Evolutionary conservation across 2,797 vertebrate species (phyloP).

Genomic region (Percopsis omiscomaycus): DNA sequence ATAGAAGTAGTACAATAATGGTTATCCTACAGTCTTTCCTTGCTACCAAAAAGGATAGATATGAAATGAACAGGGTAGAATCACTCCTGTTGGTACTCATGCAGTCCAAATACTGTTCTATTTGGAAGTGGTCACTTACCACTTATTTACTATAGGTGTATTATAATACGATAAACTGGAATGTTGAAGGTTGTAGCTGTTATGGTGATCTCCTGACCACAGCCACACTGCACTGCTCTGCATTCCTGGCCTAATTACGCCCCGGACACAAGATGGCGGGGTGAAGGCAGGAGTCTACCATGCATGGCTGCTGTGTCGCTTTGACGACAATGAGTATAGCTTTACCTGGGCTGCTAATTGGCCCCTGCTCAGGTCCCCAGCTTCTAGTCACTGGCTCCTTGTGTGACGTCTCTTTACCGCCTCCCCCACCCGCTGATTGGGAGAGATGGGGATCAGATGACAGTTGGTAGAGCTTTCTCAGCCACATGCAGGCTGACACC

Average conservation of each 20-base stretch:
- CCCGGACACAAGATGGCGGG: conserved; percentile 52
- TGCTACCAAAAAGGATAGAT: too few species aligned
- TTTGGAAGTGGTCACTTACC: too few species aligned
- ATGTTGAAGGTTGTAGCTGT: conserved; percentile 17
- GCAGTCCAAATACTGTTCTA: too few species aligned
- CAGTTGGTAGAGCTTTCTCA: conserved; percentile 79
- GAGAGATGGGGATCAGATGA: conserved; percentile 69
- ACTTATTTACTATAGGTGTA: too few species aligned
- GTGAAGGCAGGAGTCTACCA: conserved; percentile 63
- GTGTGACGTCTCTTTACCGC: conserved; percentile 45
- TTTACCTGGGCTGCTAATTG: conserved; percentile 78
- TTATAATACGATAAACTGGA: too few species aligned
- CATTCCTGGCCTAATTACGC: conserved; percentile 71
- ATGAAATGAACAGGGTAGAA: too few species aligned
- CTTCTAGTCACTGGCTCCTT: conserved; percentile 58
- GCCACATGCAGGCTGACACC: conserved; percentile 75
- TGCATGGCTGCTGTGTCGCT: conserved; percentile 66
- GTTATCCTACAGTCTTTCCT: too few species aligned
- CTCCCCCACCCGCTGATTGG: conserved; percentile 69
- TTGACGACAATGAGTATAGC: conserved; percentile 66
- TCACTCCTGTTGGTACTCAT: too few species aligned
- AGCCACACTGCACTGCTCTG: conserved; percentile 46
- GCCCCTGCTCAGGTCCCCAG: conserved; percentile 59
- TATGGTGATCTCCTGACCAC: conserved; percentile 22
- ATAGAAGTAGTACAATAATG: too few species aligned